These are phyloP conservation scores for Notodonta dromedarius DNA, from an alignment of 2,888 invertebrate genomes.

Conservation along the genomic window DNA sequence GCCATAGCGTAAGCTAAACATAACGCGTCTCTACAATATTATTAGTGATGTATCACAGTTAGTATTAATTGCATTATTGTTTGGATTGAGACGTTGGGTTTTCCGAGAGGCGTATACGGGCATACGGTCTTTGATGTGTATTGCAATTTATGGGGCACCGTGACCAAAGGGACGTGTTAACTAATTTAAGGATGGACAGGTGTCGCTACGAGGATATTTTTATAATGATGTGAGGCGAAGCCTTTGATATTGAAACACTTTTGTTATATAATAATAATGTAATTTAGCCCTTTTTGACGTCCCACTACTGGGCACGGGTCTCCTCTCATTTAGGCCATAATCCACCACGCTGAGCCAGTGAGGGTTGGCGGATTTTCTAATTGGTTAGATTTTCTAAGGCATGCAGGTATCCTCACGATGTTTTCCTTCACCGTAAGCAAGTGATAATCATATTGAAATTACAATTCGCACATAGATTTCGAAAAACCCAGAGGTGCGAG, in stretches of 20 bases:
- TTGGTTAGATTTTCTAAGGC: too few relatives aligned
- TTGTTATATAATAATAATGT: too few relatives aligned
- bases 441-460: too few relatives aligned
- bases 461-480: too few relatives aligned
- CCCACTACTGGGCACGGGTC: too few relatives aligned
- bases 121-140: background rate
- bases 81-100: constrained; percentile 1
- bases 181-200: constrained; percentile 1
- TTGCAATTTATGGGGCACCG: background rate
- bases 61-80: background rate
- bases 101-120: background rate
- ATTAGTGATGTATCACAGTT: background rate
- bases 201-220: background rate
- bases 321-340: too few relatives aligned
- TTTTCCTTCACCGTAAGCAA: too few relatives aligned
- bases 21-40: background rate
- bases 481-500: too few relatives aligned
- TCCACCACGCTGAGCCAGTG: too few relatives aligned
- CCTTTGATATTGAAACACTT: constrained; percentile 12
- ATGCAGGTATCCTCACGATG: too few relatives aligned
- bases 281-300: too few relatives aligned
- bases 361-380: too few relatives aligned
- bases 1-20: background rate
- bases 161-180: background rate
- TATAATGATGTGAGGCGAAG: background rate